These are phyloP conservation scores for Acanthosoma haemorrhoidale DNA, from an alignment of 2,888 invertebrate genomes.

Conservation along the genomic window DNA sequence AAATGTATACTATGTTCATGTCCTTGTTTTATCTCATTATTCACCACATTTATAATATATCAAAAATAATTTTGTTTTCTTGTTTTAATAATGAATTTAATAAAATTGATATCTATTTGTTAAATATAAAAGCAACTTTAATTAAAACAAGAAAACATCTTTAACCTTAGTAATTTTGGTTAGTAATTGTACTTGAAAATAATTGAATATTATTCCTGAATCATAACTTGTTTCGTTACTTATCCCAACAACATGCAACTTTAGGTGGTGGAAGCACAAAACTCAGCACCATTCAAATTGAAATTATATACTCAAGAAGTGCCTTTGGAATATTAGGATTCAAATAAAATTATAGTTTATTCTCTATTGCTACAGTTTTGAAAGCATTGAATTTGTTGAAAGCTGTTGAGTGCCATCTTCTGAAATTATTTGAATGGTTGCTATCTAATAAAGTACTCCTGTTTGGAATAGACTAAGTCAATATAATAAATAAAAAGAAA, in stretches of 20 bases:
- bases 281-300: background rate
- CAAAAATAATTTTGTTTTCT: too few relatives aligned
- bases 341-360: too few relatives aligned
- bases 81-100: background rate
- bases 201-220: background rate
- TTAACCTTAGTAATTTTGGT: background rate
- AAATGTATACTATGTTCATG: background rate
- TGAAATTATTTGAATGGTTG: too few relatives aligned
- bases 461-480: too few relatives aligned
- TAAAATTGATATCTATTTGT: too few relatives aligned
- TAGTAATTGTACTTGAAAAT: background rate
- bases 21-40: constrained; percentile 14
- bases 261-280: constrained; percentile 21
- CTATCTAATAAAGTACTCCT: too few relatives aligned
- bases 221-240: background rate
- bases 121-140: background rate
- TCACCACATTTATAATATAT: too few relatives aligned
- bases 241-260: background rate
- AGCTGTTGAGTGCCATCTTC: too few relatives aligned
- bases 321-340: background rate
- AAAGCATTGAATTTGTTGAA: too few relatives aligned
- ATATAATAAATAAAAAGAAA: too few relatives aligned
- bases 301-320: background rate
- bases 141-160: background rate
- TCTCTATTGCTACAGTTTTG: too few relatives aligned